Base-by-base conservation (phyloP, 2,797 vertebrate genomes). In the Myripristis jacobus region DNA sequence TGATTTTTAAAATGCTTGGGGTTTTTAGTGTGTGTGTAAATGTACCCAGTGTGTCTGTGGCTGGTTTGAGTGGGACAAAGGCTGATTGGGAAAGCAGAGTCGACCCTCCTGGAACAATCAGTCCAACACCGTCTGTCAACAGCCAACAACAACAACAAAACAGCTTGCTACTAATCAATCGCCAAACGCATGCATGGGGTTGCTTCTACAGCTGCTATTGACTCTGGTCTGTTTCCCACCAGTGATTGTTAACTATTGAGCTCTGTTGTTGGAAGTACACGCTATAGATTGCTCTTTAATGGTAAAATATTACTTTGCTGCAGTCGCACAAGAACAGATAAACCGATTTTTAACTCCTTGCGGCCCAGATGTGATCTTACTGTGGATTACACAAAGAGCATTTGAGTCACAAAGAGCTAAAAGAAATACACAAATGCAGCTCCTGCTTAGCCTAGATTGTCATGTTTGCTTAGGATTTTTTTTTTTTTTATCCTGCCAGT, bases 111-210 rank as follows among this genome's bases (percentile, higher is more conserved):
- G 16, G 15, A 85, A 51, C 87, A 81, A 80, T 86, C 87, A 73
- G 81, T 66, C 62, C 4, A 25, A 25, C 24, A 51, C 18, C 18
- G 22, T 13, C 36, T 13, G 12, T 41, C 12, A 67, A 79, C 75
- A 77, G 83, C 85, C 85, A 72, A 53, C 73, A 66, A 72, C 82
- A 66, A 44, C 79, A 24, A 58, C 47, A 56, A 38, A 80, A 63
- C 85, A 38, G 82, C 84, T 87, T 83, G 86, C 77, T 73, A 88
- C 88, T 91, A 90, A 91, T 86, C 82, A 34, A 56, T 69, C 46
- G 52, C 59, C 70, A 51, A n/a, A 8, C 6, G 81, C 88, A 75
- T 89, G 90, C 84, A 70, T 77, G 73, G 41, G 74, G 63, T 52
- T n/a, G 79, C 80, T 81, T 72, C 72, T 36, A 1, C 81, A 63